Evolutionary conservation across 2,113 vertebrate genomes (phyloP), one percentile per base, ranked within the genome.

Genomic region (Channa maculata): DNA sequence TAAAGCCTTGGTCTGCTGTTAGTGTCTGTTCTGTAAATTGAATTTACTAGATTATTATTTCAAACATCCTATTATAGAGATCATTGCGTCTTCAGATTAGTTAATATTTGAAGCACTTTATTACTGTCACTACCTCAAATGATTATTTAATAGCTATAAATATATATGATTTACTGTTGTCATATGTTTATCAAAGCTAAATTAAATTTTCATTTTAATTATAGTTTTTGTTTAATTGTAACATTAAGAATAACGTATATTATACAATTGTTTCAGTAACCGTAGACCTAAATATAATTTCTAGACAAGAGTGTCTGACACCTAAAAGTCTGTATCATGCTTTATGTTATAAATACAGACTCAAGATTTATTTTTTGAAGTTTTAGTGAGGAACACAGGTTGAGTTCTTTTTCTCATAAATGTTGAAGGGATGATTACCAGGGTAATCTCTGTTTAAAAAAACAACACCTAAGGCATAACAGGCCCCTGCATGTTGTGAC

Each of bases 401-500:
- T 13, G 14, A 2, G 65, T 24, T 9, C 62, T 80, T 79, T 82
- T 49, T 54, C 14, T 10, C 58, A 53, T 52, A 15, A 46, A 71
- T 64, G 74, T 50, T 60, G 52, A 86, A 48, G 49, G 45, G 79
- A 38, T 64, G 69, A 81, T 59, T 75, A 61, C 36, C 65, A 62
- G 50, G 8, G 44, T 84, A 85, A 84, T 80, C 64, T 76, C 37
- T 64, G 49, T 15, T 52, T 33, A 59, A 67, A 15, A 45, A 60
- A 60, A 83, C 8, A 24, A 24, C 4, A 65, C 79, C n/a, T 66
- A 72, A 68, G 78, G 67, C 61, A 80, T 39, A 68, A 80, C 77
- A 80, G 38, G 9, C 68, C 3, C 39, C 74, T 81, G 58, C 70
- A 55, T 92, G 87, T 91, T 91, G 71, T 91, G 86, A 92, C 87